phyloP scores from a whole-genome alignment of 2,888 invertebrate genomes.

The Artemia sinica region DNA sequence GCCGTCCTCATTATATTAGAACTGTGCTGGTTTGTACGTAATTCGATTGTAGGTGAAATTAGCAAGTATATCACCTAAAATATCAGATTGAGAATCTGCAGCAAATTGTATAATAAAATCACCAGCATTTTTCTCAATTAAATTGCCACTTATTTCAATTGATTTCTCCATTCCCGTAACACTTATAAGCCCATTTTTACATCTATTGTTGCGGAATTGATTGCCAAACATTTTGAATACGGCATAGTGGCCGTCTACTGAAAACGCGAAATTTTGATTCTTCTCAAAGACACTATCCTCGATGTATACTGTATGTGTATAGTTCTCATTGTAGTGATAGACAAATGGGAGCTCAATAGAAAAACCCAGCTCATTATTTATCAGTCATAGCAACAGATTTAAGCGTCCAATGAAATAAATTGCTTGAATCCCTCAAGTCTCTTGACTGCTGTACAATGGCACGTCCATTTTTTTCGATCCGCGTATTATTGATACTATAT shows the following conservation, averaged over 20 bases:
- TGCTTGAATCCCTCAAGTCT: slow-evolving; percentile 86
- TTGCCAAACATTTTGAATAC: slow-evolving; percentile 32
- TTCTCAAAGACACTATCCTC: slow-evolving; percentile 69
- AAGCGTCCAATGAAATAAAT: slow-evolving; percentile 84
- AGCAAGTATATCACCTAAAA: slow-evolving; percentile 64
- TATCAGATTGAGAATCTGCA: slow-evolving; percentile 81
- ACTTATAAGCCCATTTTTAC: slow-evolving; percentile 57
- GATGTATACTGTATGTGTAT: slow-evolving; percentile 72
- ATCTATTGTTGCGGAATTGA: slow-evolving; percentile 62
- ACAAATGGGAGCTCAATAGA: slow-evolving; percentile 78
- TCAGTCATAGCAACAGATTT: slow-evolving; percentile 69
- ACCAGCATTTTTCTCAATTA: slow-evolving; percentile 59
- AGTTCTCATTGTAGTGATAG: slow-evolving; percentile 85
- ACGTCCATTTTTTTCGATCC: slow-evolving; percentile 68
- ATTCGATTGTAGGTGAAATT: slow-evolving; percentile 53
- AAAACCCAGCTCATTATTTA: slow-evolving; percentile 69
- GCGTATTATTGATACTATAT: slow-evolving; percentile 65
- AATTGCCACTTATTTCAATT: slow-evolving; percentile 60
- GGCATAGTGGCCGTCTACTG: slow-evolving; percentile 83
- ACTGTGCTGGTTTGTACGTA: slow-evolving; percentile 44
- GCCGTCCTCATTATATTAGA: slow-evolving; percentile 14
- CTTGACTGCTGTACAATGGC: slow-evolving; percentile 77
- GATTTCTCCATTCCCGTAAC: slow-evolving; percentile 92
- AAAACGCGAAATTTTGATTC: slow-evolving; percentile 65
- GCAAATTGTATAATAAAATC: slow-evolving; percentile 67